These are phyloP conservation scores for Globodera rostochiensis DNA, from an alignment of 1,140 invertebrate species.

Conservation along the genomic window DNA sequence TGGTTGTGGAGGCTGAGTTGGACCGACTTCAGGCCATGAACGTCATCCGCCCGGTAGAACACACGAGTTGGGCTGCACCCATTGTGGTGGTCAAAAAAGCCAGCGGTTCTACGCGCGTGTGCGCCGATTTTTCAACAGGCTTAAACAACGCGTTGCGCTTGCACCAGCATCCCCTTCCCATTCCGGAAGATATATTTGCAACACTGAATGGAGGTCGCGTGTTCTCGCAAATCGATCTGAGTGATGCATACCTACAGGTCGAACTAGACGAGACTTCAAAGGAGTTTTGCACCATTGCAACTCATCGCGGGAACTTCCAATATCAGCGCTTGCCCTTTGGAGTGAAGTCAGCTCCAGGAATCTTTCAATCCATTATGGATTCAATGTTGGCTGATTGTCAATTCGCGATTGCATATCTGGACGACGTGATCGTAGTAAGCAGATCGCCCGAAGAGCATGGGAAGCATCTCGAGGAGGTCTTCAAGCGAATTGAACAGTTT, in stretches of 20 bases:
- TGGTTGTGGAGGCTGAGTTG: conserved; percentile 57
- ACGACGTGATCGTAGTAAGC: conserved; percentile 51
- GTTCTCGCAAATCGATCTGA: conserved; percentile 62
- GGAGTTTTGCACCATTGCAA: conserved; percentile 26
- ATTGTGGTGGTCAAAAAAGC: conserved; percentile 38
- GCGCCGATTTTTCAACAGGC: conserved; percentile 34
- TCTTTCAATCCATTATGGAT: conserved; percentile 14
- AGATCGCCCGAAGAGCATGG: neutral
- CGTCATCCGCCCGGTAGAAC: conserved; percentile 53
- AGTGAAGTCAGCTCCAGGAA: conserved; percentile 24
- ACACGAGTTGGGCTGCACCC: conserved; percentile 67
- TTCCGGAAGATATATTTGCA: conserved; percentile 57
- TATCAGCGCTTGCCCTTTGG: conserved; percentile 21
- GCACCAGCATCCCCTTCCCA: conserved; percentile 54
- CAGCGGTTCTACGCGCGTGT: conserved; percentile 9
- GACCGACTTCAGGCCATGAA: conserved; percentile 41
- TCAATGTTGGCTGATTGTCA: conserved; percentile 7
- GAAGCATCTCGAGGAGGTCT: conserved; percentile 65
- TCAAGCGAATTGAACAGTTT: neutral
- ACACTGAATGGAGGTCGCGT: conserved; percentile 46
- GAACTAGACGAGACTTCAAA: conserved; percentile 35
- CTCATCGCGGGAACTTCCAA: conserved; percentile 26
- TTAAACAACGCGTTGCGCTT: conserved; percentile 53
- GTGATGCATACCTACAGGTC: conserved; percentile 39
- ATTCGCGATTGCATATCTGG: conserved; percentile 50